Evolutionary conservation across 1,140 invertebrate genomes (phyloP).

Genomic region (Drosophila fuyamai): DNA sequence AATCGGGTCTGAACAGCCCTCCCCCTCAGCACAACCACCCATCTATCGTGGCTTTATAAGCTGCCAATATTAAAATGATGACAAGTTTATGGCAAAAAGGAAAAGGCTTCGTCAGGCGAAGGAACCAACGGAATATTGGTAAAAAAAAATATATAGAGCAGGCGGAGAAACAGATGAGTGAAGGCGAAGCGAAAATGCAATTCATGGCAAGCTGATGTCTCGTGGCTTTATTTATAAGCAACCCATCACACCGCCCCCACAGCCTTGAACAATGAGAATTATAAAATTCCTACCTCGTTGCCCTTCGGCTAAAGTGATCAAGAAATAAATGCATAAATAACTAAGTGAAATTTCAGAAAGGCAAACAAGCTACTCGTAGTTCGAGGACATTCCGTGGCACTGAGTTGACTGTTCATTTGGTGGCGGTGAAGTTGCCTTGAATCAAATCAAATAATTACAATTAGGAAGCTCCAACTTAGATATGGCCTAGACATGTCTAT

Average conservation of each 20-base stretch:
- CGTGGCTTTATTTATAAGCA: conserved; percentile 63
- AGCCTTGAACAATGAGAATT: conserved; percentile 57
- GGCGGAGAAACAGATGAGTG: conserved; percentile 21
- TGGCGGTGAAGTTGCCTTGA: too few relatives aligned
- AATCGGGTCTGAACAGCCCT: conserved; percentile 2
- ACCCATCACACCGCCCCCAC: background rate
- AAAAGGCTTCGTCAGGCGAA: conserved; percentile 25
- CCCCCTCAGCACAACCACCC: conserved; percentile 6
- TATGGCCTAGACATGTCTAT: background rate
- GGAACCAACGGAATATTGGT: conserved; percentile 8
- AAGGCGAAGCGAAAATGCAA: conserved; percentile 66
- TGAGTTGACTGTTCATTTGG: background rate
- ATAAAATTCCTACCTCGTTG: conserved; percentile 48
- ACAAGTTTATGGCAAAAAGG: conserved; percentile 77
- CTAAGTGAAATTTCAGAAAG: conserved; percentile 3
- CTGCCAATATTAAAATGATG: conserved; percentile 83
- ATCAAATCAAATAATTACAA: background rate
- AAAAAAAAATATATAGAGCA: conserved; percentile 7
- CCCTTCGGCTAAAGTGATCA: conserved; percentile 21
- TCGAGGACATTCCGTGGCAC: background rate
- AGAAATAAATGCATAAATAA: conserved; percentile 29
- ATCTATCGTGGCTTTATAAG: conserved; percentile 79
- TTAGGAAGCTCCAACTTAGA: background rate
- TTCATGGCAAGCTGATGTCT: conserved; percentile 75
- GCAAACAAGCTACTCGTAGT: background rate